Evolutionary conservation across 1,140 invertebrate species (phyloP).

Genomic region (Dendroctonus ponderosae): DNA sequence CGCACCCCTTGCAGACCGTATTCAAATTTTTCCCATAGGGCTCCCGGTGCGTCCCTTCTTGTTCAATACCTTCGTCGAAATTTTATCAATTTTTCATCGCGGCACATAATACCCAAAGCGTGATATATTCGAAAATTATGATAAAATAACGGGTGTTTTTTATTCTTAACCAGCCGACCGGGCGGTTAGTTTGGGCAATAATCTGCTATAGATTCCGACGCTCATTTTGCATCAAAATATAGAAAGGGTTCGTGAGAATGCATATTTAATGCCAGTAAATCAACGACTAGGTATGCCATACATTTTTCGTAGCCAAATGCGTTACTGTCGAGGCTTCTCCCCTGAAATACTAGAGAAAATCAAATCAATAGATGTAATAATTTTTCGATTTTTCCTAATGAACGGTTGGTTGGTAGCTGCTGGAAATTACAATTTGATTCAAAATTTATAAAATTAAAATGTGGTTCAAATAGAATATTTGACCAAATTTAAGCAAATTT

Average conservation of each 20-base stretch:
- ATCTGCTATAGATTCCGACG: slow-evolving; percentile 14
- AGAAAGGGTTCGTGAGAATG: slow-evolving; percentile 12
- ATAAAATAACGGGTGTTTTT: slow-evolving; percentile 26
- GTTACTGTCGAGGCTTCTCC: no score
- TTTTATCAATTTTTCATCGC: slow-evolving; percentile 31
- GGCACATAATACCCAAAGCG: slow-evolving; percentile 13
- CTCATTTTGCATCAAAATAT: slow-evolving; percentile 16
- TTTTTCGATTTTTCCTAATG: no score
- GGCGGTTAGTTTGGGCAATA: slow-evolving; percentile 27
- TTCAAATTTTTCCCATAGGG: slow-evolving; percentile 28
- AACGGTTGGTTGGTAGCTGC: no score
- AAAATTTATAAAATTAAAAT: no score
- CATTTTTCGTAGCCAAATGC: no score
- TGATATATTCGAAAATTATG: slow-evolving; percentile 29
- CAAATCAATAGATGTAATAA: no score
- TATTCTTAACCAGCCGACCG: slow-evolving; percentile 23
- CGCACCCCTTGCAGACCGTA: slow-evolving; percentile 20
- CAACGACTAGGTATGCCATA: no score
- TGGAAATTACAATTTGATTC: no score
- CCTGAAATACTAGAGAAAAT: no score
- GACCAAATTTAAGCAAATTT: no score
- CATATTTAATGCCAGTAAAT: slow-evolving; percentile 8
- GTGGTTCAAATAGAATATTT: no score
- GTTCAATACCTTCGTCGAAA: slow-evolving; percentile 25
- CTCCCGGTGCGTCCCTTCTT: slow-evolving; percentile 9